These are phyloP conservation scores for Eulemur rubriventer DNA, from an alignment of 2,797 vertebrate species.

Conservation along the genomic window DNA sequence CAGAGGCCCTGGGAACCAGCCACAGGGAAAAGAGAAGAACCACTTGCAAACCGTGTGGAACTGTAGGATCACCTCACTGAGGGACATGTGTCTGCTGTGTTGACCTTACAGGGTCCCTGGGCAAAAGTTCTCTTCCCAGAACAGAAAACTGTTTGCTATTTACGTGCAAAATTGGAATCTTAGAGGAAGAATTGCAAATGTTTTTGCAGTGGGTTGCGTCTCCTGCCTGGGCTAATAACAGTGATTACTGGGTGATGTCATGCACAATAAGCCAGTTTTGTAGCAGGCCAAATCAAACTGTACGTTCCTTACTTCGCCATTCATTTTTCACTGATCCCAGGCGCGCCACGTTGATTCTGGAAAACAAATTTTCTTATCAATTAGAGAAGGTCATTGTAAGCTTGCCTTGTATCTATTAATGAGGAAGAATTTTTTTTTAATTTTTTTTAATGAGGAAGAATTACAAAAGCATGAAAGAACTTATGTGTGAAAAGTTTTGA, in stretches of 20 bases:
- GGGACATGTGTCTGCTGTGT: background rate
- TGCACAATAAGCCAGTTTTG: background rate
- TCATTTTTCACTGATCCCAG: slow-evolving; percentile 34
- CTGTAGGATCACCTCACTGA: background rate
- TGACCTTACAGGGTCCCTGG: background rate
- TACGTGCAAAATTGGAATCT: background rate
- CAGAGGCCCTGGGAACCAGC: background rate
- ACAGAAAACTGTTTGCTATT: background rate
- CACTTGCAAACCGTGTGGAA: background rate
- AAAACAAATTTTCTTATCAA: slow-evolving; percentile 23
- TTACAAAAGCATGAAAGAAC: slow-evolving; percentile 49
- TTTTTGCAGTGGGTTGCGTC: background rate
- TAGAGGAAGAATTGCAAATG: background rate
- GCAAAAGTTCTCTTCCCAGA: background rate
- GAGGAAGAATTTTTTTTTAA: background rate
- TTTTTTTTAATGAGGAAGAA: background rate
- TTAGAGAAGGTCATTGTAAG: slow-evolving; percentile 37
- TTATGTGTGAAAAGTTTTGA: slow-evolving; percentile 1
- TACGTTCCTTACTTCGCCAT: background rate
- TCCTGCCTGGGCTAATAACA: background rate
- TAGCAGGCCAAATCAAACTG: background rate
- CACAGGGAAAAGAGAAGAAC: background rate
- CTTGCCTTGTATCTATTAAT: slow-evolving; percentile 9
- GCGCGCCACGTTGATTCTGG: background rate
- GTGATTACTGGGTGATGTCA: background rate